Evolutionary conservation across 35 echinoderm and acorn worm species (phyloP).

Genomic region (Amphiura filiformis): DNA sequence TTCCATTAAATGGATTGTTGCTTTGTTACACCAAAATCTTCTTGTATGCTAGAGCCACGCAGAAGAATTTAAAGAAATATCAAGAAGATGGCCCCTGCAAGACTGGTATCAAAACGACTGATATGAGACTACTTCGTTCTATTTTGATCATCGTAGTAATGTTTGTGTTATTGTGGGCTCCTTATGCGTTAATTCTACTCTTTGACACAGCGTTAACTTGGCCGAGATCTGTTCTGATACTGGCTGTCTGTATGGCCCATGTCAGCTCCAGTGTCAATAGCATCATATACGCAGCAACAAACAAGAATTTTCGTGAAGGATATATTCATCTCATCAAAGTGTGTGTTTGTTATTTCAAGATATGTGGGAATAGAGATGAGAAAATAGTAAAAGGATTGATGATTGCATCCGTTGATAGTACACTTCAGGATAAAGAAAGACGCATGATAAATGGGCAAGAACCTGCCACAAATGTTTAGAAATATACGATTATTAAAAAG

Average conservation of each 20-base stretch:
- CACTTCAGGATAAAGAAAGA: neutral
- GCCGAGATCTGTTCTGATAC: conserved; percentile 44
- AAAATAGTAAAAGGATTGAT: neutral
- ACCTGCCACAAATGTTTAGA: too few species aligned
- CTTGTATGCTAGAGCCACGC: conserved; percentile 31
- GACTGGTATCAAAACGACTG: conserved; percentile 15
- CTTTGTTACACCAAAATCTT: conserved; percentile 62
- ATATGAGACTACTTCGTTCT: conserved; percentile 64
- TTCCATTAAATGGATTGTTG: conserved; percentile 25
- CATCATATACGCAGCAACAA: conserved; percentile 70
- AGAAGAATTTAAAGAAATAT: neutral
- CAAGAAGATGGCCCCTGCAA: neutral
- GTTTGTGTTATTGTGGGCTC: conserved; percentile 75
- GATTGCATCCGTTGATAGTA: neutral
- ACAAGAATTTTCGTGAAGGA: conserved; percentile 63
- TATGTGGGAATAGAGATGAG: neutral
- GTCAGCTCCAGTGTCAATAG: conserved; percentile 74
- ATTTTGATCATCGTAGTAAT: conserved; percentile 69
- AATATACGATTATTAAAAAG: too few species aligned
- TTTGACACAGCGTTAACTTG: conserved; percentile 33
- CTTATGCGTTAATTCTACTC: conserved; percentile 67
- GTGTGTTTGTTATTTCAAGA: neutral
- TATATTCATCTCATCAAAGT: conserved; percentile 21
- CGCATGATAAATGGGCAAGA: neutral
- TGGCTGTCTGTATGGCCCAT: conserved; percentile 51